Conservation (phyloP, 2,888 invertebrate species). For the Volucella bombylans region DNA sequence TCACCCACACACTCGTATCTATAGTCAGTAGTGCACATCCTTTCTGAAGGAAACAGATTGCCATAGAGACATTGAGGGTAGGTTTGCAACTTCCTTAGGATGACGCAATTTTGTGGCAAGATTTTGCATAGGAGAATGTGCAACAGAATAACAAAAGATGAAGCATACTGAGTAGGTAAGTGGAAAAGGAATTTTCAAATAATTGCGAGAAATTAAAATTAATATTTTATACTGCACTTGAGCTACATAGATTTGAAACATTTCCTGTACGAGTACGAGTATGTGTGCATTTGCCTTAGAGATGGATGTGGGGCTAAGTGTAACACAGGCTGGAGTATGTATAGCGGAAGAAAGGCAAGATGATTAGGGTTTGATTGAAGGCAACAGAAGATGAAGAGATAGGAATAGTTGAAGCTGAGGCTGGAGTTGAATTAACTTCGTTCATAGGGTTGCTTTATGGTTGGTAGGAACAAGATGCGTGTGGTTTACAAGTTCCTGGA, state of each 20-base stretch:
- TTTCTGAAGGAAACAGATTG: no score
- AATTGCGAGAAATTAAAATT: slow-evolving; percentile 69
- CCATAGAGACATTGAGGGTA: not conserved
- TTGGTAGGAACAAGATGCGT: not conserved
- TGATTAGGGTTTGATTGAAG: slow-evolving; percentile 11
- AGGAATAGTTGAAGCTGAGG: no score
- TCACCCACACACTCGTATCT: slow-evolving; percentile 34
- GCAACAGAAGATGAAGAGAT: not conserved
- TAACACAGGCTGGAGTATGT: not conserved
- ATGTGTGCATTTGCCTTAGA: no score
- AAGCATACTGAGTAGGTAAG: slow-evolving; percentile 7
- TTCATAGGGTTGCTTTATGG: not conserved
- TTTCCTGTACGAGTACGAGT: no score
- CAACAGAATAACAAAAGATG: slow-evolving; percentile 47
- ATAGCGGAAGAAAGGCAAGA: slow-evolving; percentile 16
- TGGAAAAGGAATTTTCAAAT: slow-evolving; percentile 58
- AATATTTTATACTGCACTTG: slow-evolving; percentile 69
- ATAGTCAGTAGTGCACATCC: no score
- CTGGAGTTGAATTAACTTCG: not conserved
- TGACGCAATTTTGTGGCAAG: slow-evolving; percentile 26
- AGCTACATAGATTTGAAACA: slow-evolving; percentile 54
- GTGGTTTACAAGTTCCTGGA: not conserved
- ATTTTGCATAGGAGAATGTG: slow-evolving; percentile 47
- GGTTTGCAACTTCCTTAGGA: slow-evolving; percentile 5
- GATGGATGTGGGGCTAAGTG: not conserved